Conservation (phyloP, 1,140 invertebrate genomes). For the Olivierus martensii region DNA sequence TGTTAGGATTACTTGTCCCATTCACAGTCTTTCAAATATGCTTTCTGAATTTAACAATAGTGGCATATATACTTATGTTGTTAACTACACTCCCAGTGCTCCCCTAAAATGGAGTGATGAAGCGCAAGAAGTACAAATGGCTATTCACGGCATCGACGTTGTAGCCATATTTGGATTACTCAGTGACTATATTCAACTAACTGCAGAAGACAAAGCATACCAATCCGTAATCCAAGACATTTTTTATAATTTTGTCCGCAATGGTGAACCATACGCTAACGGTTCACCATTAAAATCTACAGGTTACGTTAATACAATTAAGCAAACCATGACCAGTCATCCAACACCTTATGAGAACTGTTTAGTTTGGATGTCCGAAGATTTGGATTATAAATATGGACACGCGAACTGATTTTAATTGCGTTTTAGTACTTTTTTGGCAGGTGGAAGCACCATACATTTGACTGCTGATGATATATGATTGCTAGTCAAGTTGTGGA, state of each 20-base stretch:
- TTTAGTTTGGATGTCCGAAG: slow-evolving; percentile 44
- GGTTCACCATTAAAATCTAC: slow-evolving; percentile 44
- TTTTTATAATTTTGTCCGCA: slow-evolving; percentile 62
- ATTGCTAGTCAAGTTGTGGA: too few relatives aligned
- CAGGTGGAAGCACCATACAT: too few relatives aligned
- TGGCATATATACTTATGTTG: slow-evolving; percentile 54
- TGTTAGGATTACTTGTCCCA: slow-evolving; percentile 59
- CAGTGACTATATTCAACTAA: slow-evolving; percentile 48
- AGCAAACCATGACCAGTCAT: neutral
- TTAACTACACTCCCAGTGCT: slow-evolving; percentile 35
- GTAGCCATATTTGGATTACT: slow-evolving; percentile 56
- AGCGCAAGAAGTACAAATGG: slow-evolving; percentile 18
- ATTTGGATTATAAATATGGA: too few relatives aligned
- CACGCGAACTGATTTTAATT: too few relatives aligned
- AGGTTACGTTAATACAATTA: slow-evolving; percentile 42
- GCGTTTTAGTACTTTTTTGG: too few relatives aligned
- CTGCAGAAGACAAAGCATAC: slow-evolving; percentile 43
- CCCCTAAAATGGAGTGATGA: slow-evolving; percentile 8
- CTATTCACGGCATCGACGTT: slow-evolving; percentile 50
- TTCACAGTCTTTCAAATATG: slow-evolving; percentile 38
- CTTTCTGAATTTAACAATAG: slow-evolving; percentile 36
- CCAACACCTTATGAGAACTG: slow-evolving; percentile 35
- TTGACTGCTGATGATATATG: too few relatives aligned
- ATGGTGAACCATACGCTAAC: slow-evolving; percentile 33
- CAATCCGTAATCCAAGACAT: slow-evolving; percentile 60